These are phyloP conservation scores for Illadopsis cleaveri DNA, from an alignment of 2,113 vertebrate genomes.

Conservation along the genomic window DNA sequence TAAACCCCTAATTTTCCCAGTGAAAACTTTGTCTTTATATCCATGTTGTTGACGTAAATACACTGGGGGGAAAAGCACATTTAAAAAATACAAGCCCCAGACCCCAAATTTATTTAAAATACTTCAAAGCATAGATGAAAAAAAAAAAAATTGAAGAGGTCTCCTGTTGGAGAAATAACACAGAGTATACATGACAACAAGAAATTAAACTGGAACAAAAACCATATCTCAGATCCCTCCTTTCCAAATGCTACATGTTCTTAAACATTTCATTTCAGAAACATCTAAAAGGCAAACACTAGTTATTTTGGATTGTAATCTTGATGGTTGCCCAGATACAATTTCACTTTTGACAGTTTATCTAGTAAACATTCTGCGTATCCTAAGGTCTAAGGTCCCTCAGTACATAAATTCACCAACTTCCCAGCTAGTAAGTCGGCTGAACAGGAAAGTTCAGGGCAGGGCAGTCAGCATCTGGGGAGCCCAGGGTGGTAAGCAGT, in stretches of 20 bases:
- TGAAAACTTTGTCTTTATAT: not conserved
- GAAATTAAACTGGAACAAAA: not conserved
- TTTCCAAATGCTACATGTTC: not conserved
- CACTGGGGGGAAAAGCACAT: not conserved
- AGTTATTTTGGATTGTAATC: not conserved
- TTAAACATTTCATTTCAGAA: not conserved
- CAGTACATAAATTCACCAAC: not conserved
- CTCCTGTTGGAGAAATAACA: not conserved
- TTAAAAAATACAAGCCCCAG: rapidly evolving
- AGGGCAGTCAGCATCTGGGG: not conserved
- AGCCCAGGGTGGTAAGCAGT: not conserved
- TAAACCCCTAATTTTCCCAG: not conserved
- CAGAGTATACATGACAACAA: not conserved
- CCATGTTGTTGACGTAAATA: not conserved
- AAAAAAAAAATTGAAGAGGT: not conserved
- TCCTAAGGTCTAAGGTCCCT: not conserved
- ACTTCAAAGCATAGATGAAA: not conserved
- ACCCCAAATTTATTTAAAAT: not conserved
- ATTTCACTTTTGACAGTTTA: not conserved
- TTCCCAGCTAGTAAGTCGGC: not conserved
- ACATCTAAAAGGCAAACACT: not conserved
- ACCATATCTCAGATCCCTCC: not conserved
- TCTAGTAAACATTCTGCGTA: not conserved
- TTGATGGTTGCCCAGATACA: not conserved
- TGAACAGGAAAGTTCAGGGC: not conserved